These are phyloP conservation scores for Tragelaphus oryx DNA, from an alignment of 2,797 vertebrate genomes.

Conservation along the genomic window DNA sequence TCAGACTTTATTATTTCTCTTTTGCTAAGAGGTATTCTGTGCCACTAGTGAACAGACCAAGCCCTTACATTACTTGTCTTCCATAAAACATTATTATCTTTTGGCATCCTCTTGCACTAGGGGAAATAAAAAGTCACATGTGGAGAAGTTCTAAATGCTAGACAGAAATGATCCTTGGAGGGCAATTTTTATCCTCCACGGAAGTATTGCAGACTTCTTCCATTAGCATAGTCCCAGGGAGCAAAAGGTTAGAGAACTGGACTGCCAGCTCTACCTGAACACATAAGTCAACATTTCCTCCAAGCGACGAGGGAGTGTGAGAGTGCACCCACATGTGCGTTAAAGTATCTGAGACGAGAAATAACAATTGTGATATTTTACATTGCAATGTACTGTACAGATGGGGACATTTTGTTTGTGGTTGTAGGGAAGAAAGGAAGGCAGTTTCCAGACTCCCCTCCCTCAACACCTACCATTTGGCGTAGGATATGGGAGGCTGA, in stretches of 20 bases:
- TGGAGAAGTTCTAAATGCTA: slow-evolving; percentile 68
- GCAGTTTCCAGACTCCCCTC: slow-evolving; percentile 58
- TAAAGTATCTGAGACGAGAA: slow-evolving; percentile 41
- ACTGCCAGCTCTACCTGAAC: slow-evolving; percentile 68
- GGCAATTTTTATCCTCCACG: slow-evolving; percentile 68
- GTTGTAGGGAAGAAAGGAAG: slow-evolving; percentile 66
- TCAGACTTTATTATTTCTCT: slow-evolving; percentile 44
- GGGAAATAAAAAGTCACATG: slow-evolving; percentile 68
- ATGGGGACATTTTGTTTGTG: slow-evolving; percentile 76
- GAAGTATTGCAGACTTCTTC: slow-evolving; percentile 71
- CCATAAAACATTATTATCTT: slow-evolving; percentile 68
- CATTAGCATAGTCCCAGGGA: slow-evolving; percentile 74
- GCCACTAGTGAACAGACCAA: slow-evolving; percentile 20
- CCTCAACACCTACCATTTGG: slow-evolving; percentile 82
- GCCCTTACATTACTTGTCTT: slow-evolving; percentile 45
- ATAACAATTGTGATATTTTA: slow-evolving; percentile 70
- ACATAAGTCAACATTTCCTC: slow-evolving; percentile 73
- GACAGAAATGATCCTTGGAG: slow-evolving; percentile 70
- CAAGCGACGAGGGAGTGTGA: not conserved
- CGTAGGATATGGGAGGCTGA: slow-evolving; percentile 73
- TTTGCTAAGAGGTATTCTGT: slow-evolving; percentile 23
- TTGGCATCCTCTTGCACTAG: slow-evolving; percentile 48
- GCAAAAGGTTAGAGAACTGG: slow-evolving; percentile 69
- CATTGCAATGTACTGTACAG: slow-evolving; percentile 70
- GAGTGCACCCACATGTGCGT: not conserved